Conservation (phyloP, 2,113 vertebrate species). For the Brachyhypopomus occidentalis region DNA sequence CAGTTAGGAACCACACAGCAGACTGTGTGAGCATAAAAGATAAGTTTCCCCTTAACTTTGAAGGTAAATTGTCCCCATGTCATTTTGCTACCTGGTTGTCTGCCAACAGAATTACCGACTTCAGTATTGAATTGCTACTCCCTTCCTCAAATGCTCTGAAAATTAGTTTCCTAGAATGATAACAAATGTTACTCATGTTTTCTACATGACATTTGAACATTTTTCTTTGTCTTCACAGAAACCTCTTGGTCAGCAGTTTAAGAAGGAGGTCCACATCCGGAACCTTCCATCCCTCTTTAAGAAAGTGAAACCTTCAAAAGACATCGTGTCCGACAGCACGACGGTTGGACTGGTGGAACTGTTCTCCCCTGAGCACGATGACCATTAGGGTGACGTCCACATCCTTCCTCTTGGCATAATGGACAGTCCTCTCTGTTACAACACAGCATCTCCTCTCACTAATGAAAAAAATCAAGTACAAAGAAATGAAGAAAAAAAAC, state of each 20-base stretch:
- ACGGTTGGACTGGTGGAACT: conserved; percentile 75
- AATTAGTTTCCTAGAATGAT: no score
- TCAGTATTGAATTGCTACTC: no score
- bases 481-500: no score
- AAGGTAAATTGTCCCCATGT: no score
- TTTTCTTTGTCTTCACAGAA: conserved; percentile 76
- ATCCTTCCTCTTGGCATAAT: background rate
- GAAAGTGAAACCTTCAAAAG: conserved; percentile 82
- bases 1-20: no score
- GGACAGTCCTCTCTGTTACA: background rate
- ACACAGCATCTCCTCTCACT: background rate
- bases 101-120: no score
- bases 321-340: conserved; percentile 76
- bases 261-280: conserved; percentile 97
- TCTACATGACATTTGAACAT: background rate
- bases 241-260: conserved; percentile 94
- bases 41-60: no score
- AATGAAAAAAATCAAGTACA: no score
- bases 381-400: conserved; percentile 1
- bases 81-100: no score
- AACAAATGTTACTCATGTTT: background rate
- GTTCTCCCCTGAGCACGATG: conserved; percentile 68
- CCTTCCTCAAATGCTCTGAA: no score
- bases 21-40: no score
- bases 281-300: conserved; percentile 97